Evolutionary conservation across 2,797 vertebrate species (phyloP), one percentile per base, ranked within the genome.

Genomic region (Chloroceryle inda): DNA sequence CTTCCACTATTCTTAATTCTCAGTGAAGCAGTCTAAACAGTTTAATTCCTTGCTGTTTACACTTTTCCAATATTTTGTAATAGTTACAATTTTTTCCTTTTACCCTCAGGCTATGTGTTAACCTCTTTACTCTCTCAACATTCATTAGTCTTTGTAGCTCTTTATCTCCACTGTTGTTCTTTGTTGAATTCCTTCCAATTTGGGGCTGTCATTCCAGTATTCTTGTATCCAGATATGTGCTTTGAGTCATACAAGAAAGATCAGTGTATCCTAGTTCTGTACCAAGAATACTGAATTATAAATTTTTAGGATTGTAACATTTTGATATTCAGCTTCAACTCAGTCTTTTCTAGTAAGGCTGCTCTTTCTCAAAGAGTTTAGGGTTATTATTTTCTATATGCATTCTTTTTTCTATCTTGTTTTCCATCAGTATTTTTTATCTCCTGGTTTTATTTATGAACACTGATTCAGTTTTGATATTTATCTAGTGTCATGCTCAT

Each of bases 181-280:
- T 84, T 26, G 14, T 76, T 88, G 71, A 94, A 93, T 86, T 89
- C 59, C 8, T 91, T 84, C 59, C 62, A 73, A 16, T 81, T 68
- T 92, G 55, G 76, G 62, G 42, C 49, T 88, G 27, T 86, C 64
- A 37, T 89, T 91, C 45, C 4, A 3, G 18, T 85, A 31, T n/a
- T 72, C 64, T 89, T 38, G 50, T 66, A n/a, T 49, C 27, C n/a
- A 76, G 31, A 44, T 67, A 15, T 71, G 62, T 62, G 50, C 40
- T 38, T 17, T 67, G 14, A 77, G n/a, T 67, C 59, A 42, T 42
- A 71, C 29, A 63, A 62, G 56, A 72, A 87, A 83, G 42, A 89
- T 44, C 49, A 64, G 26, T 19, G 10, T 63, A 79, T 68, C 40
- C 64, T 85, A 52, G 8, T 67, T 86, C 71, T 77, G 23, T 44